Base-by-base conservation (phyloP, 1,140 invertebrate genomes). In the Apis cerana region DNA sequence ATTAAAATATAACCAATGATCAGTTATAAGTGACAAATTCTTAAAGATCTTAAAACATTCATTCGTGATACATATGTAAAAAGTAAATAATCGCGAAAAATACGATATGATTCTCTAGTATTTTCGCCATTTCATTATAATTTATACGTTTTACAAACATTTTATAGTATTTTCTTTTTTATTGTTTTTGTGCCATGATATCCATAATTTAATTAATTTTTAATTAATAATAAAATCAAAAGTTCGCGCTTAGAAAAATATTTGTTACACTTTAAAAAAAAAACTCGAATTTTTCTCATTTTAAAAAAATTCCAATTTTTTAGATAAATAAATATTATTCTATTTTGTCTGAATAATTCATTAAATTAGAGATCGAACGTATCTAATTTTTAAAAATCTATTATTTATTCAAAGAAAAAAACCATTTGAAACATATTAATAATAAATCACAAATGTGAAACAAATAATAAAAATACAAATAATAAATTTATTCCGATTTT, bases 81-180 rank as follows among this genome's bases (percentile, higher is more conserved):
- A 50, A 76, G 56, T 64, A 86, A 86, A 78, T 69, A 64, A 61
- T 67, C 50, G 33, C 33, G 17, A 27, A 72, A 71, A 70, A 71
- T 84, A 87, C 76, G 69, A 78, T 77, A 72, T 75, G 75, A 87
- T 75, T 87, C 65, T 65, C 75, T 79, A 81, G 33, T 59, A 71
- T 88, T 50, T 1, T 56, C 56, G 27, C 48, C 15, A 77, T 21
- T 71, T 54, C 52, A 62, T 23, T 21, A 82, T 75, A 87, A 88
- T 88, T 82, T 87, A 88, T 75, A 84, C 85, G 70, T 27, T 70
- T 79, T 71, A 71, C 74, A 87, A 87, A 75, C 68, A 80, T 87
- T 88, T n/a, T n/a, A n/a, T 87, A 88, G 54, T 82, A 79, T 82
- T 85, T 88, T 82, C 52, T 87, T 71, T 75, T 87, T 87, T 87